Conservation (phyloP, 1,140 invertebrate species). For the Penaeus vannamei region DNA sequence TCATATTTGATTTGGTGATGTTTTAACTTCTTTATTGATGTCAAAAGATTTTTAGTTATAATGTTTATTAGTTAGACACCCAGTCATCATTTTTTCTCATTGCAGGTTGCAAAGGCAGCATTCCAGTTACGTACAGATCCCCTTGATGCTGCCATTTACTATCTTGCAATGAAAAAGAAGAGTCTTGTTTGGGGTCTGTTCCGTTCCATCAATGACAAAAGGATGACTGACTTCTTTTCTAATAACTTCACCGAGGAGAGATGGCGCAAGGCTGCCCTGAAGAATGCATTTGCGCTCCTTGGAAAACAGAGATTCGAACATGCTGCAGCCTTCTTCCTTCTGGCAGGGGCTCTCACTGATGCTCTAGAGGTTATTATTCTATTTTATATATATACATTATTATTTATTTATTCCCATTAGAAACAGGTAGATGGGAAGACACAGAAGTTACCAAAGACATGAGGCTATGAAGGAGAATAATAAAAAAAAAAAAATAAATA, state of each 20-base stretch:
- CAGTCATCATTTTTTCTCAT: conserved; percentile 67
- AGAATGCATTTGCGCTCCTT: conserved; percentile 97
- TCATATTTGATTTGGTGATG: too few species aligned
- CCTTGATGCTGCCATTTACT: conserved; percentile 97
- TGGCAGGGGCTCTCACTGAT: conserved; percentile 94
- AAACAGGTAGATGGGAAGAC: neutral
- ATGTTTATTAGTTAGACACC: neutral
- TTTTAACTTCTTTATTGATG: too few species aligned
- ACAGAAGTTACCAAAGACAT: neutral
- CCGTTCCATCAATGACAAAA: conserved; percentile 87
- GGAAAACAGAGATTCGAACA: conserved; percentile 84
- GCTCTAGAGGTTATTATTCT: conserved; percentile 85
- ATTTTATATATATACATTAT: neutral
- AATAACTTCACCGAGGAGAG: conserved; percentile 95
- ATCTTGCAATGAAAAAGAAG: conserved; percentile 99
- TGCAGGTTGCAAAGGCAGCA: conserved; percentile 86
- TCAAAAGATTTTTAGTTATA: neutral
- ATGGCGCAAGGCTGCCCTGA: conserved; percentile 95
- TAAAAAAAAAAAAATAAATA: neutral
- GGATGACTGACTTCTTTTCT: conserved; percentile 95
- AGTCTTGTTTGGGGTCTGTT: conserved; percentile 96
- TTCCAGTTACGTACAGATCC: conserved; percentile 94
- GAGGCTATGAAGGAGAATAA: neutral
- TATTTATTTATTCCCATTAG: neutral
- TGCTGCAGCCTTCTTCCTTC: conserved; percentile 86